Base-by-base conservation (phyloP, 2,797 vertebrate genomes). In the Sebastes jordani region DNA sequence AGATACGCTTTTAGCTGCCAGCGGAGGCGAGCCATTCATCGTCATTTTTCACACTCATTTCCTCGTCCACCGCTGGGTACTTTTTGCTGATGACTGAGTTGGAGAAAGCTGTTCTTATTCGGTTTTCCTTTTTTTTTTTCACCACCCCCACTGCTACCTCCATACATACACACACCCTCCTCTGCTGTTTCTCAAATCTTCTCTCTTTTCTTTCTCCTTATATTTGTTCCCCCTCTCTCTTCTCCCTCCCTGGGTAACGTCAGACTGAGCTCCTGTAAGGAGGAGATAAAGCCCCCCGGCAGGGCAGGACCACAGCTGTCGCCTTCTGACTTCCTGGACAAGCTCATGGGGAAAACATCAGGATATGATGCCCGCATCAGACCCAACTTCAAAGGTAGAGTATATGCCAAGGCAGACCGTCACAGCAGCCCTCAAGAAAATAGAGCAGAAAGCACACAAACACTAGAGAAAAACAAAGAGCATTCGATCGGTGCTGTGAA, bases 321-420 rank as follows among this genome's bases (percentile, higher is more conserved):
- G 30, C 97, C 97, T 72, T 99, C 98, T 36, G 97, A 99, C 93
- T 99, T 99, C 95, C 95, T 99, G 91, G 98, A 99, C 95, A 98
- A 99, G 93, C 97, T 98, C 76, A 98, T 99, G 98, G 98, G 98
- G 76, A 95, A 91, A 85, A 98, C 97, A 0, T 99, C 97, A 13
- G 97, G 97, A 71, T 99, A 99, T 2, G 98, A 99, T 2, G 97
- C 98, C 76, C 97, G 98, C 83, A 99, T 99, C 89, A 95, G 97
- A 84, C 98, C 98, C 88, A 97, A 98, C 95, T 99, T 99, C 95
- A 99, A 99, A 98, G 98, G 98, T 99, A 95, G 89, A 58, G 49
- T 58, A 69, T 18, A 56, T 52, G 59, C 69, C 79, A 72, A 79
- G 34, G 46, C 69, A 73, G 68, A 75, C 73, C 76, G 55, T 69